Evolutionary conservation across 2,888 invertebrate species (phyloP), one percentile per base, ranked within the genome.

Genomic region (Lagria hirta): DNA sequence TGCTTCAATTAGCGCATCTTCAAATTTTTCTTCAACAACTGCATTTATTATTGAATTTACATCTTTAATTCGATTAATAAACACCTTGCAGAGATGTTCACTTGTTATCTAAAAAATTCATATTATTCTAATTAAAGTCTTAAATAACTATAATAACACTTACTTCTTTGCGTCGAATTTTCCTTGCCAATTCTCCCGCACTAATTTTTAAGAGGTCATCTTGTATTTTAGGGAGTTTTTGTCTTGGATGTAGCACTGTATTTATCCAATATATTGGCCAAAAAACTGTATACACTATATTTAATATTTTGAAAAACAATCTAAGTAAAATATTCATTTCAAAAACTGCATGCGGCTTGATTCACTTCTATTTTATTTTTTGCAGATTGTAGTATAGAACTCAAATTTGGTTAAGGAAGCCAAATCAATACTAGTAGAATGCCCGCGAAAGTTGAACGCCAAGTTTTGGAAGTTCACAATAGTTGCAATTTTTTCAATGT

Each of bases 1-100:
- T 0, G 92, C 90, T 63, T 91, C 88, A 43, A 74, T 69, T 23
- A 90, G 56, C 0, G 92, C 91, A 24, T 76, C 75, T 29, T 82
- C 80, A 62, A 84, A 92, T 17, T 89, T 75, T 15, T 88, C 82
- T 55, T 88, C 85, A 1, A 89, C 84, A 5, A 91, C 79, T 7
- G 88, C 88, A 66, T 91, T 91, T 24, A 91, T 62, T 16, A 82
- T 74, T 0, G 82, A 82, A 70, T 92, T 88, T 0, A 88, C 86
- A 71, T 85, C 81, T 55, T 82, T 80, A 54, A 88, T 87, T 47
- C 91, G 75, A n/a, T 80, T 77, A 55, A 90, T 84, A 63, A 83
- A 91, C 0, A 85, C 81, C 53, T 78, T 67, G 20, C 87, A 79
- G 13, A 88, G 77, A 62, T 80, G 78, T 70, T 82, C 83, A 62